Base-by-base conservation (phyloP, 2,113 vertebrate species). In the Eublepharis macularius region DNA sequence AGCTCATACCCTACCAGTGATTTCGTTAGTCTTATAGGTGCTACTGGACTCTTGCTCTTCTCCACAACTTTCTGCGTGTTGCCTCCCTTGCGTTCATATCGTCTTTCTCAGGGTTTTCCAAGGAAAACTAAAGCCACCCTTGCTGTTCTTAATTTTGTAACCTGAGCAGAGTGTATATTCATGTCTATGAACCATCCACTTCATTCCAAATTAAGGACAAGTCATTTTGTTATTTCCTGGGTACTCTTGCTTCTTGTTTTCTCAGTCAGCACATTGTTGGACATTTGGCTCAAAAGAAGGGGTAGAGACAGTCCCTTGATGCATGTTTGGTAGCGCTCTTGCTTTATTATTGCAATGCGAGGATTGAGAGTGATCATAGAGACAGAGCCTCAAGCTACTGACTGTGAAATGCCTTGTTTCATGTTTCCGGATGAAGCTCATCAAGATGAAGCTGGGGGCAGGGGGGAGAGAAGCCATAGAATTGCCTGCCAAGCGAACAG, bases 341-440 rank as follows among this genome's bases (percentile, higher is more conserved):
- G 77, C 83, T 86, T 77, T 93, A 76, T 43, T 82, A 87, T 83
- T 77, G 29, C 84, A 83, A 16, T 36, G 32, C 1, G 90, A 88
- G 83, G 81, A 80, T 32, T 0, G 1, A 29, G 73, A 74, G 87
- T 75, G 70, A 89, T 81, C 4, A 16, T 92, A 87, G 65, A 68
- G 86, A 89, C 85, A 84, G 17, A 68, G 72, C 57, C 57, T 0
- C 0, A 66, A 76, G 24, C 41, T 76, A 90, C 13, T 68, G 41
- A 80, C 76, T 78, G 72, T 77, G 74, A 70, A 89, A 74, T 65
- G 17, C 79, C 81, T 60, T 3, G 41, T 7, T 74, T 83, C 60
- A 73, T 29, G 0, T 89, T 93, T 89, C 2, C 82, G 76, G 24
- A 63, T 89, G 21, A 10, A 34, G 80, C 72, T 65, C 41, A 1